phyloP scores from a whole-genome alignment of 2,797 vertebrate genomes.

The Nothura maculosa region DNA sequence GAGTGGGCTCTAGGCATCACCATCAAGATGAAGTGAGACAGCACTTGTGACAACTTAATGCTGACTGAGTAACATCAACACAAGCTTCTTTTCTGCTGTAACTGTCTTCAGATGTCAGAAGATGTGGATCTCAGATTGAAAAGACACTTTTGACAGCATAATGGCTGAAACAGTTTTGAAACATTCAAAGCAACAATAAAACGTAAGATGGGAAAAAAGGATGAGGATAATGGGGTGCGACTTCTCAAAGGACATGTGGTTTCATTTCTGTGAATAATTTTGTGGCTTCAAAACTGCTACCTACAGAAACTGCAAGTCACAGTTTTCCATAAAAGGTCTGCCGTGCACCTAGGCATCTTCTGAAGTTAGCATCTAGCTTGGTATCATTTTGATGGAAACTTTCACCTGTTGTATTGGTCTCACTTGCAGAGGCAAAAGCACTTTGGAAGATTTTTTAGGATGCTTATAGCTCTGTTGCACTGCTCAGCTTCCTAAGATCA shows the following conservation, averaged over 20 bases:
- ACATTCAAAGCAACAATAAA: slow-evolving; percentile 68
- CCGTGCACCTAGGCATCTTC: neutral
- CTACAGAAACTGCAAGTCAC: neutral
- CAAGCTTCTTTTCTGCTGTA: slow-evolving; percentile 49
- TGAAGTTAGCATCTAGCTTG: neutral
- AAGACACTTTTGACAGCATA: slow-evolving; percentile 65
- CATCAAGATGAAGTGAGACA: slow-evolving; percentile 26
- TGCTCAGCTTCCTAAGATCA: neutral
- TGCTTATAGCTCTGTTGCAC: neutral
- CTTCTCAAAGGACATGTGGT: slow-evolving; percentile 46
- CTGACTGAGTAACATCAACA: slow-evolving; percentile 53
- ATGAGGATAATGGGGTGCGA: slow-evolving; percentile 29
- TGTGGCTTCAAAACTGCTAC: neutral
- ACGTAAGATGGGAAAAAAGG: slow-evolving; percentile 19
- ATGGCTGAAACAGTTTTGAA: slow-evolving; percentile 76
- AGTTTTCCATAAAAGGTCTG: slow-evolving; percentile 45
- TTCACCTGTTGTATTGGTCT: neutral
- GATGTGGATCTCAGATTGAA: slow-evolving; percentile 57
- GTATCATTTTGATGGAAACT: neutral
- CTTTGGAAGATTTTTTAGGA: neutral
- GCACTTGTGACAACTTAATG: slow-evolving; percentile 62
- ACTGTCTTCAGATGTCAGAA: slow-evolving; percentile 65
- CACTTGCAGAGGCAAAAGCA: neutral
- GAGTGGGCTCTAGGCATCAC: slow-evolving; percentile 33
- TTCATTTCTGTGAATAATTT: slow-evolving; percentile 37